Evolutionary conservation across 2,888 invertebrate species (phyloP).

Genomic region (Cosmopolites sordidus): DNA sequence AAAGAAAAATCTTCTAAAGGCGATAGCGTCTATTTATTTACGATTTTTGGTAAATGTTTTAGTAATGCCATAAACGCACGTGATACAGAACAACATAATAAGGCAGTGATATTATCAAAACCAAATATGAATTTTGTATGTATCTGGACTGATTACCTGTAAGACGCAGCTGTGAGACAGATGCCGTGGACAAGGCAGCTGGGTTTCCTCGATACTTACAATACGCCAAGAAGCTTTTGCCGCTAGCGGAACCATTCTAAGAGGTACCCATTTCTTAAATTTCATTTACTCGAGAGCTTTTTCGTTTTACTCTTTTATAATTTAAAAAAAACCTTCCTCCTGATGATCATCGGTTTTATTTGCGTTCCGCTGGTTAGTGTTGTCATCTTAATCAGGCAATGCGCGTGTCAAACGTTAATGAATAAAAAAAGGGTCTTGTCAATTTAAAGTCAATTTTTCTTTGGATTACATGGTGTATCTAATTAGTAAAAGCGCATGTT

Average conservation of each 20-base stretch:
- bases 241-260: conserved; percentile 20
- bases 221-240: conserved; percentile 16
- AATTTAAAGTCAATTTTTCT: conserved; percentile 26
- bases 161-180: conserved; percentile 44
- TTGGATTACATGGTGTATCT: conserved; percentile 26
- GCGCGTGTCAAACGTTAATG: background rate
- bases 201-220: conserved; percentile 31
- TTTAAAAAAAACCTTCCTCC: too few species aligned
- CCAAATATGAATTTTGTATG: conserved; percentile 37
- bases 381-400: background rate
- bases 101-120: conserved; percentile 34
- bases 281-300: background rate
- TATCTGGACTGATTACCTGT: conserved; percentile 37
- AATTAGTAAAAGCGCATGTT: conserved; percentile 28
- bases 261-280: conserved; percentile 2
- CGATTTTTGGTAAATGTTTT: too few species aligned
- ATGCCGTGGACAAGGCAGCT: conserved; percentile 39
- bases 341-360: background rate
- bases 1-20: background rate
- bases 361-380: background rate
- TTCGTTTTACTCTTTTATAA: background rate
- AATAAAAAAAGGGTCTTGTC: conserved; percentile 9
- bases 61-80: too few species aligned
- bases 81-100: background rate
- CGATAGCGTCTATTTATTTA: background rate